Evolutionary conservation across 2,797 vertebrate species (phyloP).

Genomic region (Gymnopithys bicolor): DNA sequence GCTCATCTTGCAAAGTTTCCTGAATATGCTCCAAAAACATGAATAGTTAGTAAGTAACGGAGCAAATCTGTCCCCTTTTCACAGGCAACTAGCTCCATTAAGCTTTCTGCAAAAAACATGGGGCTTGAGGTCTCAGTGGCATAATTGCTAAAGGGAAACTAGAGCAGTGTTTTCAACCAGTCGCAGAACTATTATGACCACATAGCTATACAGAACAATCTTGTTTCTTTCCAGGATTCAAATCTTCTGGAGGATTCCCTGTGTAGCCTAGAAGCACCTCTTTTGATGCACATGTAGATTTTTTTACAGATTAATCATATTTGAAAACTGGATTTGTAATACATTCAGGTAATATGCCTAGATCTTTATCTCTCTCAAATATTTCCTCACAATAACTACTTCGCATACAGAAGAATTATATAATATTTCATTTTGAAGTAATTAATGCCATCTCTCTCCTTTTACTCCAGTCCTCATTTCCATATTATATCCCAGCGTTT

Average conservation of each 20-base stretch:
- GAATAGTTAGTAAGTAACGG: not conserved
- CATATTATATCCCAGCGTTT: not conserved
- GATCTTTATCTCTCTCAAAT: not conserved
- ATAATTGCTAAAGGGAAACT: not conserved
- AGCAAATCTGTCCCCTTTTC: not conserved
- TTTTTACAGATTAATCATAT: not conserved
- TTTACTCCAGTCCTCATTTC: not conserved
- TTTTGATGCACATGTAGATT: not conserved
- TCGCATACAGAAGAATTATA: not conserved
- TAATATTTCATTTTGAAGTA: not conserved
- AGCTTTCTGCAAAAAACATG: not conserved
- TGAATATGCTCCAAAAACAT: not conserved
- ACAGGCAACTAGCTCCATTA: not conserved
- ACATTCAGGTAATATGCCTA: not conserved
- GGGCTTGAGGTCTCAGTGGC: not conserved
- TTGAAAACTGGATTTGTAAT: not conserved
- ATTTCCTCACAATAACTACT: not conserved
- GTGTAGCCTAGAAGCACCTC: not conserved
- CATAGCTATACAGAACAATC: not conserved
- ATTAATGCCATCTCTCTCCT: not conserved
- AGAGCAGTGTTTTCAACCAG: not conserved
- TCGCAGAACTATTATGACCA: not conserved
- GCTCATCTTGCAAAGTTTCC: constrained; percentile 44
- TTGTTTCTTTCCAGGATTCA: not conserved
- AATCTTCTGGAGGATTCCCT: not conserved